Conservation (phyloP, 2,888 invertebrate genomes). For the Amitus sp. region DNA sequence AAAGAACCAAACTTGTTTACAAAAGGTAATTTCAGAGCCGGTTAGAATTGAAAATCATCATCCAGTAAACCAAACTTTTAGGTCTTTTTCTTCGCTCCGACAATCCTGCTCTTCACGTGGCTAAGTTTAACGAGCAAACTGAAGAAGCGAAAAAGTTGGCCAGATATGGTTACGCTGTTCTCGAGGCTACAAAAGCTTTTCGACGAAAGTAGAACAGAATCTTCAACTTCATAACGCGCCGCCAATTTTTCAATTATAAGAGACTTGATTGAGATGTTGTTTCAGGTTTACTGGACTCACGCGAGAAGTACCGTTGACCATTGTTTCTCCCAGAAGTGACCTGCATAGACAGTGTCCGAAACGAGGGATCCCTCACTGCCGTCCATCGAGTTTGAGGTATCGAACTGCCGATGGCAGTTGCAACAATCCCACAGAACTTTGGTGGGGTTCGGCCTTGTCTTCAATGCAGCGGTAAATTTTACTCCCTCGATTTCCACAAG, state of each 20-base stretch:
- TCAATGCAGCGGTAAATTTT: constrained; percentile 74
- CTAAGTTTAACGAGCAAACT: constrained; percentile 77
- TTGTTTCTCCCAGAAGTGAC: constrained; percentile 58
- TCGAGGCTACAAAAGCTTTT: constrained; percentile 74
- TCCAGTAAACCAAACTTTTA: constrained; percentile 50
- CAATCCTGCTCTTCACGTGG: constrained; percentile 77
- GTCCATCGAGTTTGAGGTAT: constrained; percentile 74
- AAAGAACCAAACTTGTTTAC: constrained; percentile 72
- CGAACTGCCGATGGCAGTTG: constrained; percentile 90
- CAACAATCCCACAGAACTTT: constrained; percentile 80
- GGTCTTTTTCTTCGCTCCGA: constrained; percentile 73
- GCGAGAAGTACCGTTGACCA: constrained; percentile 42
- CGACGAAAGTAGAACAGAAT: constrained; percentile 72
- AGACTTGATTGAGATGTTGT: too few relatives aligned
- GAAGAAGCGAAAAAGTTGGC: constrained; percentile 72
- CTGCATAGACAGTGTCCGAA: constrained; percentile 75
- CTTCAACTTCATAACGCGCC: too few relatives aligned
- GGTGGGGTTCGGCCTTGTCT: constrained; percentile 85
- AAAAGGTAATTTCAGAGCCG: constrained; percentile 67
- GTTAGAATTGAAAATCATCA: constrained; percentile 9
- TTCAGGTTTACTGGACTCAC: constrained; percentile 50
- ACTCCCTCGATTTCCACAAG: too few relatives aligned
- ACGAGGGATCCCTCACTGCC: constrained; percentile 75
- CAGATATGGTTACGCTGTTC: constrained; percentile 75
- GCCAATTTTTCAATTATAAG: too few relatives aligned